Evolutionary conservation across 2,113 vertebrate genomes (phyloP).

Genomic region (Podarcis cretensis): DNA sequence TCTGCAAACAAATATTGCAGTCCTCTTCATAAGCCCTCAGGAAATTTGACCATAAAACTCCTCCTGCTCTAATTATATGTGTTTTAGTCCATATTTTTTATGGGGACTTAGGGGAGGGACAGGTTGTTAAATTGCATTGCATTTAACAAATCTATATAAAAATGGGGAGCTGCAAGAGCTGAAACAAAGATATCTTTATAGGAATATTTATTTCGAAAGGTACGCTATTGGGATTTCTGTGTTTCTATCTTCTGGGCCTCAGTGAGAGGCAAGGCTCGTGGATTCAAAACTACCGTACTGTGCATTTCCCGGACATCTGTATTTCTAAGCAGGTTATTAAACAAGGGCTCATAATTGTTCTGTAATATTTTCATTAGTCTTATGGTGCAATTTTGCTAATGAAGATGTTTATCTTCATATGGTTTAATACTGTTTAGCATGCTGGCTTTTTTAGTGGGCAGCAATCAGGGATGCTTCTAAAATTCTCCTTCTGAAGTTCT

Average conservation of each 20-base stretch:
- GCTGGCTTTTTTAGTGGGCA: conserved; percentile 49
- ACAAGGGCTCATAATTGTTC: conserved; percentile 35
- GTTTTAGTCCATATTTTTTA: not conserved
- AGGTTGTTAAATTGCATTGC: not conserved
- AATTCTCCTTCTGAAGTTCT: not conserved
- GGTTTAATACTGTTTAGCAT: conserved; percentile 56
- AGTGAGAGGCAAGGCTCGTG: not conserved
- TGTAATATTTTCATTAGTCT: conserved; percentile 55
- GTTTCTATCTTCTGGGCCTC: not conserved
- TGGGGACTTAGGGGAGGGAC: not conserved
- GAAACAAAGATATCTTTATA: not conserved
- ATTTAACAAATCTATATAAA: not conserved
- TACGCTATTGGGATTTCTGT: not conserved
- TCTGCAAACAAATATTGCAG: not conserved
- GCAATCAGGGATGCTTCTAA: conserved; percentile 45
- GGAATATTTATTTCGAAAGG: not conserved
- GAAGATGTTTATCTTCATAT: conserved; percentile 63
- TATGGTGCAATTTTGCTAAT: conserved; percentile 58
- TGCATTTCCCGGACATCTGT: conserved; percentile 12
- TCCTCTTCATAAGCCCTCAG: not conserved
- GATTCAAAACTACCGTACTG: conserved; percentile 21
- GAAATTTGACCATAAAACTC: not conserved
- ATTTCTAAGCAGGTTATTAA: conserved; percentile 39
- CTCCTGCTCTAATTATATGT: conserved; percentile 18
- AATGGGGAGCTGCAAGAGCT: not conserved